Base-by-base conservation (phyloP, 2,113 vertebrate species). In the Limnothrissa miodon region DNA sequence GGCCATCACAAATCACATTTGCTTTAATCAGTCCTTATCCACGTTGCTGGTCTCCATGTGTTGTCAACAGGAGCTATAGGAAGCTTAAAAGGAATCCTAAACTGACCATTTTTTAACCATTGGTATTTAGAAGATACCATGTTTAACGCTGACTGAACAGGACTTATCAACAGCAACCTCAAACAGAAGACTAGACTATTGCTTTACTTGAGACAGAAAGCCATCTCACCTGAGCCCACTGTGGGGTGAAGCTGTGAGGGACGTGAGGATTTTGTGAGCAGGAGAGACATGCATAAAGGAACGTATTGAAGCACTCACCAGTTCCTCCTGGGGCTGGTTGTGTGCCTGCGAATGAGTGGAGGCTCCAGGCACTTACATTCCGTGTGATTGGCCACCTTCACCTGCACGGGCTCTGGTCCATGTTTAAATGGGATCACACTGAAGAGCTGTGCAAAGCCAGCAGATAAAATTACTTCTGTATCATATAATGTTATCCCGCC, bases 311-410 rank as follows among this genome's bases (percentile, higher is more conserved):
- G 8, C 46, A 92, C 93, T 91, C 82, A 95, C 95, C 93, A 89
- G 9, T 82, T 93, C 85, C 86, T 90, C 66, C 89, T 85, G 48
- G 90, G 91, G 36, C 88, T 87, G 39, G 89, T 91, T 85, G 89
- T 92, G 8, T 95, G 90, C 17, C 95, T 93, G 10, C 95, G 91
- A 83, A 95, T 95, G 39, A 95, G 90, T 46, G 93, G 87, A 0
- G 94, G 94, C 82, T 96, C 94, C 87, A 95, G 91, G 85, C 97
- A 99, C 87, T 93, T 96, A 86, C 97, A 99, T 87, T 94, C 95
- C 0, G 97, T 99, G 80, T 99, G 97, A 88, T 99, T 99, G 80
- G 96, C 97, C 84, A 99, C 94, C 91, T 96, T 97, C 85, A 99
- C 91, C 39, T 97, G 93, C 87, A 98, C 95, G 0, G 97, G 96